These are phyloP conservation scores for Panagrolaimus sp. DNA, from an alignment of 1,140 invertebrate species.

Conservation along the genomic window DNA sequence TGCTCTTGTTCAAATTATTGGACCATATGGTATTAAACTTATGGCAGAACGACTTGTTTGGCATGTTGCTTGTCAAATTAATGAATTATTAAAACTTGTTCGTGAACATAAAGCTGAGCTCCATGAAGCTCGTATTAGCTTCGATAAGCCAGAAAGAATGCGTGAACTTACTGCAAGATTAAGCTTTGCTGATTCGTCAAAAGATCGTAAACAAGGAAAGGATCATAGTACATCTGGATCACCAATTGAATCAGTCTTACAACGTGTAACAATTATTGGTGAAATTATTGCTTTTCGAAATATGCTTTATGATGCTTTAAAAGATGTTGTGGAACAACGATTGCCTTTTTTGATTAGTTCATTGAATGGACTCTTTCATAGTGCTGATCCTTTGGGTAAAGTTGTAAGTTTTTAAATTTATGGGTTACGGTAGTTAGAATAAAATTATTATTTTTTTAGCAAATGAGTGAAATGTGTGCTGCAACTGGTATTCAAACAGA, in stretches of 20 bases:
- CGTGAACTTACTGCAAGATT: slow-evolving; percentile 75
- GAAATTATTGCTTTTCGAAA: slow-evolving; percentile 91
- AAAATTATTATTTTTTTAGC: not conserved
- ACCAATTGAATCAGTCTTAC: slow-evolving; percentile 65
- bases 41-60: slow-evolving; percentile 93
- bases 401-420: slow-evolving; percentile 60
- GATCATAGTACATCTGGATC: slow-evolving; percentile 7
- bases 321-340: slow-evolving; percentile 81
- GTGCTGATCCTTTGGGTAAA: slow-evolving; percentile 80
- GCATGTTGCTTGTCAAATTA: slow-evolving; percentile 93
- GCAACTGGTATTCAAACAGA: slow-evolving; percentile 84
- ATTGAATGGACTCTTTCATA: slow-evolving; percentile 85
- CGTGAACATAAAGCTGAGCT: slow-evolving; percentile 79
- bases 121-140: slow-evolving; percentile 81
- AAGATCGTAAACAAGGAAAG: not conserved
- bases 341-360: slow-evolving; percentile 95
- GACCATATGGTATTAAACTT: slow-evolving; percentile 95
- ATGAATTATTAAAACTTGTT: slow-evolving; percentile 73
- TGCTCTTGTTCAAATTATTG: slow-evolving; percentile 90
- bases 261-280: slow-evolving; percentile 93
- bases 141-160: slow-evolving; percentile 96
- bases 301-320: slow-evolving; percentile 81
- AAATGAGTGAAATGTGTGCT: slow-evolving; percentile 92
- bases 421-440: not conserved
- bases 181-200: slow-evolving; percentile 69